Percentiles rank a stretch among this genome's conserved stretches.
These are phyloP conservation scores for Tachysurus fulvidraco DNA, from an alignment of 2,113 vertebrate genomes.

Conservation along the genomic window DNA sequence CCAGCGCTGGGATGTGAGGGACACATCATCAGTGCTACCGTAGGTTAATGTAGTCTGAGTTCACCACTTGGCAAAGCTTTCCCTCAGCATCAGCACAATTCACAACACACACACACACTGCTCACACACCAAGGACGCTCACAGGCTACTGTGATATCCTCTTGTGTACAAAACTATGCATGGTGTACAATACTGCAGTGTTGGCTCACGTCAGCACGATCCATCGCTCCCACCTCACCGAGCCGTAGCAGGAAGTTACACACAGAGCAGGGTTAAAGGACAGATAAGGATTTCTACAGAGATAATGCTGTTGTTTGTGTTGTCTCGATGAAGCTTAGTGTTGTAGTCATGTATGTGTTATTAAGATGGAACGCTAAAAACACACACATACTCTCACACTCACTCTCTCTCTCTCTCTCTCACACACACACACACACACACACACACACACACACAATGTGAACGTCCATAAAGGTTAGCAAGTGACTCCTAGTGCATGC, in stretches of 20 bases:
- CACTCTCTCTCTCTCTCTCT: too few species aligned
- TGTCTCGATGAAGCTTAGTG: slow-evolving; percentile 8
- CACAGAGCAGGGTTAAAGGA: not conserved
- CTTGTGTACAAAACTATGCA: slow-evolving; percentile 51
- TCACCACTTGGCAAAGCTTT: slow-evolving; percentile 64
- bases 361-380: slow-evolving; percentile 16
- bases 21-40: slow-evolving; percentile 14
- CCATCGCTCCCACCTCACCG: slow-evolving; percentile 57
- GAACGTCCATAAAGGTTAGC: not conserved
- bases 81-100: slow-evolving; percentile 56
- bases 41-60: slow-evolving; percentile 59
- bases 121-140: slow-evolving; percentile 55
- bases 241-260: slow-evolving; percentile 46
- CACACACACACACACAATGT: not conserved
- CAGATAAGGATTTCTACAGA: not conserved
- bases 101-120: slow-evolving; percentile 50
- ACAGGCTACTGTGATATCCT: slow-evolving; percentile 59
- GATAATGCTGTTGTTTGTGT: not conserved
- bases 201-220: slow-evolving; percentile 56
- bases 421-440: not conserved
- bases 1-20: not conserved
- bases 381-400: not conserved
- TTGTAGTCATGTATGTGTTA: slow-evolving; percentile 32
- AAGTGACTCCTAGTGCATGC: slow-evolving; percentile 16
- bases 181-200: slow-evolving; percentile 60